phyloP scores from a whole-genome alignment of 2,113 vertebrate genomes.

The Corythornis madagascariensis region DNA sequence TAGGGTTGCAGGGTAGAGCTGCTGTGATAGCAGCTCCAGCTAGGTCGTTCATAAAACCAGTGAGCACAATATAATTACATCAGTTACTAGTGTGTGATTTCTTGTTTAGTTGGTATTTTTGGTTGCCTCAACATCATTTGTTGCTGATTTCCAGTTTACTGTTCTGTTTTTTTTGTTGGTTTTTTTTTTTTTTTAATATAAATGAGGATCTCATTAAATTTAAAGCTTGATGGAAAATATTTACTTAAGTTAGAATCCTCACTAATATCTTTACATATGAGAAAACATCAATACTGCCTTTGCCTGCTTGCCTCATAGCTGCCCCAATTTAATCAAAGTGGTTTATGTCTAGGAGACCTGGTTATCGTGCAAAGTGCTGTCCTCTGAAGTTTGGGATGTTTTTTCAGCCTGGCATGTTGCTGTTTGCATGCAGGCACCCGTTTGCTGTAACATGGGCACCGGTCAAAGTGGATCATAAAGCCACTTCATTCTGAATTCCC shows the following conservation, averaged over 20 bases:
- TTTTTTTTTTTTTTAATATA: neutral
- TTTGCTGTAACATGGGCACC: neutral
- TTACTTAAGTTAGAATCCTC: conserved; percentile 56
- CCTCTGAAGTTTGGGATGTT: neutral
- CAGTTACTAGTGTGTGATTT: neutral
- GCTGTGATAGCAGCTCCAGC: neutral
- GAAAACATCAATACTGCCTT: conserved; percentile 10
- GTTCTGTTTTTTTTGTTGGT: neutral
- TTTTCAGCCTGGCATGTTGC: neutral
- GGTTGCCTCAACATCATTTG: conserved; percentile 14
- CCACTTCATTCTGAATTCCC: neutral
- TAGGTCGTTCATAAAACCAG: neutral
- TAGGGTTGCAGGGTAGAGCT: neutral
- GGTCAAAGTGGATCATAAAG: neutral
- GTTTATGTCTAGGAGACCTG: neutral
- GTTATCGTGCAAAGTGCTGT: neutral
- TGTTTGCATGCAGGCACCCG: neutral
- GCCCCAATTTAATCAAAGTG: conserved; percentile 47
- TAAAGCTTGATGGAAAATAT: conserved; percentile 55
- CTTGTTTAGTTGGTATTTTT: neutral
- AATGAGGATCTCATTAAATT: conserved; percentile 70
- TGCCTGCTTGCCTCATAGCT: conserved; percentile 27
- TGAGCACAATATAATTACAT: neutral
- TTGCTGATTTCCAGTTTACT: conserved; percentile 29
- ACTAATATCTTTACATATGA: conserved; percentile 46